phyloP scores from a whole-genome alignment of 2,888 invertebrate genomes.

The Caenorhabditis virilis region DNA sequence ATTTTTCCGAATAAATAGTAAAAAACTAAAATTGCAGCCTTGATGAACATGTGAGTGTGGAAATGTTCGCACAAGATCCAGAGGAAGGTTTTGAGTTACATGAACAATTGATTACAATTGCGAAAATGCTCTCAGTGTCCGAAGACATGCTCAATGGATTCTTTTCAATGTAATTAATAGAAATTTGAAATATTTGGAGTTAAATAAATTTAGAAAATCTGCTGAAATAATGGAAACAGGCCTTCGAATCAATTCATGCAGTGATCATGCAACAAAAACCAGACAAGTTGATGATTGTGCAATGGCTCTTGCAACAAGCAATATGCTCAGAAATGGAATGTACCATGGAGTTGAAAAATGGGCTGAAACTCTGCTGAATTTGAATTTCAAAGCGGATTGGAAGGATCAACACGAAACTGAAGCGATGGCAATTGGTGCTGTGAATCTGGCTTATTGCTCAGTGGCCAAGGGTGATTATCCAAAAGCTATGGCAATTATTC shows the following conservation, averaged over 20 bases:
- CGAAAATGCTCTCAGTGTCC: conserved; percentile 10
- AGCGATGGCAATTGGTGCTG: conserved; percentile 28
- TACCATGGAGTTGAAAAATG: conserved; percentile 7
- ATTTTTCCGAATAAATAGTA: background rate
- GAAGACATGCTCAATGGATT: conserved; percentile 19
- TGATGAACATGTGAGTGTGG: background rate
- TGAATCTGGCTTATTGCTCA: conserved; percentile 26
- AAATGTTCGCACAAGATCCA: background rate
- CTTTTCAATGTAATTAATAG: conserved; percentile 7
- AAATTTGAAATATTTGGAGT: too few relatives aligned
- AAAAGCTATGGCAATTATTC: conserved; percentile 8
- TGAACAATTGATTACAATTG: conserved; percentile 4
- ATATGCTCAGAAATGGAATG: conserved; percentile 30
- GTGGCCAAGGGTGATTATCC: conserved; percentile 20
- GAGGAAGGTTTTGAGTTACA: conserved; percentile 16
- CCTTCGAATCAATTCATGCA: conserved; percentile 1
- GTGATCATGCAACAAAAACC: conserved; percentile 9
- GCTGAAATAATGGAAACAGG: conserved; percentile 2
- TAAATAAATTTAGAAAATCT: conserved; percentile 1
- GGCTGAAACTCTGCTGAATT: background rate
- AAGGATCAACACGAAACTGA: conserved; percentile 29
- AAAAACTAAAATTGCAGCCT: background rate
- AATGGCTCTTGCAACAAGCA: conserved; percentile 8
- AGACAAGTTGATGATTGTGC: conserved; percentile 3
- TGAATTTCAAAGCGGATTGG: conserved; percentile 3